Evolutionary conservation across 92 coral and sea anemone species (phyloP).

Genomic region (Epizoanthus stellaris): DNA sequence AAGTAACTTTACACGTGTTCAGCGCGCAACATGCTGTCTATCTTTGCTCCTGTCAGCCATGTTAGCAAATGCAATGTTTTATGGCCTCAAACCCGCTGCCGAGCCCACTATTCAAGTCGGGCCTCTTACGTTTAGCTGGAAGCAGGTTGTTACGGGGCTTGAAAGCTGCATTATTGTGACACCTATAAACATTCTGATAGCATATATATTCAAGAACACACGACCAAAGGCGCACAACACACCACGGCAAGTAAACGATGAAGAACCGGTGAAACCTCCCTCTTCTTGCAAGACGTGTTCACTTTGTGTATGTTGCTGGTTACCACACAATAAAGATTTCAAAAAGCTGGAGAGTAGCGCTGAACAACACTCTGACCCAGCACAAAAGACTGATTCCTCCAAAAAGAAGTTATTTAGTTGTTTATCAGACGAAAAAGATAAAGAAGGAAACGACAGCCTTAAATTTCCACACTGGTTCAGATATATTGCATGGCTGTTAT

Average conservation of each 20-base stretch:
- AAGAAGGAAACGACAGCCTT: not conserved
- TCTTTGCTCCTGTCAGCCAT: slow-evolving; percentile 74
- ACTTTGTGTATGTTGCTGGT: not conserved
- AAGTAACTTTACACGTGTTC: slow-evolving; percentile 80
- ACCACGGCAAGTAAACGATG: not conserved
- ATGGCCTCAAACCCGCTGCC: slow-evolving; percentile 52
- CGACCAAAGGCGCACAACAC: not conserved
- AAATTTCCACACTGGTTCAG: slow-evolving; percentile 66
- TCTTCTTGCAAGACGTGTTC: not conserved
- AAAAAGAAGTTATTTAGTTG: not conserved
- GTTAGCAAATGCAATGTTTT: slow-evolving; percentile 88
- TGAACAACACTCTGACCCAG: not conserved
- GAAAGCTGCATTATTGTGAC: slow-evolving; percentile 78
- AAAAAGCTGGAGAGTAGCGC: not conserved
- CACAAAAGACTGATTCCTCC: not conserved
- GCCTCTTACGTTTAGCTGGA: slow-evolving; percentile 83
- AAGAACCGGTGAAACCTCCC: not conserved
- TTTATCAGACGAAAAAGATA: not conserved
- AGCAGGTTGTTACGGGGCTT: slow-evolving; percentile 73
- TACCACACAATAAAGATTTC: not conserved
- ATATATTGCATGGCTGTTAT: slow-evolving; percentile 78
- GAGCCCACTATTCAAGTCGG: slow-evolving; percentile 85
- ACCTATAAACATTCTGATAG: slow-evolving; percentile 74
- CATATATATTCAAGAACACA: slow-evolving; percentile 68
- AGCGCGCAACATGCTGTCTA: slow-evolving; percentile 83